Conservation (phyloP, 2,797 vertebrate genomes). For the Myripristis jacobus region DNA sequence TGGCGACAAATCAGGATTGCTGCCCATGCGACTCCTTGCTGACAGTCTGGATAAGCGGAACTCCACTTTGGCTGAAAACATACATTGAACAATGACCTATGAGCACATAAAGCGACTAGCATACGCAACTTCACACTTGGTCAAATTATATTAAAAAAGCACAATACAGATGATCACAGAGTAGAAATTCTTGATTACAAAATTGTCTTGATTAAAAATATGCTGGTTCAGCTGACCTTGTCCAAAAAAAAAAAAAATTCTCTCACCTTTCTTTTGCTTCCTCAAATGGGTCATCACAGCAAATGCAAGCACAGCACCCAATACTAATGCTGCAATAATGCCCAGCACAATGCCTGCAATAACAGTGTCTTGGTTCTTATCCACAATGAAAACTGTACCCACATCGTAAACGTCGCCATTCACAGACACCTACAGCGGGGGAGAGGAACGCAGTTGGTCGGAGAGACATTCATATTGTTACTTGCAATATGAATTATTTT, state of each 20-base stretch:
- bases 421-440: conserved; percentile 84
- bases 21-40: conserved; percentile 39
- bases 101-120: background rate
- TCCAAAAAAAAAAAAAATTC: background rate
- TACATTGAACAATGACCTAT: background rate
- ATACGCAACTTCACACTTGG: background rate
- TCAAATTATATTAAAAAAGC: background rate
- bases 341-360: conserved; percentile 82
- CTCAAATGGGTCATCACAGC: conserved; percentile 77
- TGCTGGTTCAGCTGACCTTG: background rate
- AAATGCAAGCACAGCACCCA: conserved; percentile 74
- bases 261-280: conserved; percentile 84
- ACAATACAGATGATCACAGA: background rate
- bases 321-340: conserved; percentile 79
- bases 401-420: conserved; percentile 79
- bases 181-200: background rate
- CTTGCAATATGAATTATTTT: background rate
- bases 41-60: conserved; percentile 71
- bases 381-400: conserved; percentile 81
- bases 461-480: background rate
- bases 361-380: conserved; percentile 54
- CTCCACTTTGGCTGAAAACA: conserved; percentile 75
- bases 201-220: background rate
- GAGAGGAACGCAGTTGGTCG: background rate
- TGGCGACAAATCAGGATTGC: conserved; percentile 57